Conservation (phyloP, 1,140 invertebrate genomes). For the Ptiloglossa arizonensis region DNA sequence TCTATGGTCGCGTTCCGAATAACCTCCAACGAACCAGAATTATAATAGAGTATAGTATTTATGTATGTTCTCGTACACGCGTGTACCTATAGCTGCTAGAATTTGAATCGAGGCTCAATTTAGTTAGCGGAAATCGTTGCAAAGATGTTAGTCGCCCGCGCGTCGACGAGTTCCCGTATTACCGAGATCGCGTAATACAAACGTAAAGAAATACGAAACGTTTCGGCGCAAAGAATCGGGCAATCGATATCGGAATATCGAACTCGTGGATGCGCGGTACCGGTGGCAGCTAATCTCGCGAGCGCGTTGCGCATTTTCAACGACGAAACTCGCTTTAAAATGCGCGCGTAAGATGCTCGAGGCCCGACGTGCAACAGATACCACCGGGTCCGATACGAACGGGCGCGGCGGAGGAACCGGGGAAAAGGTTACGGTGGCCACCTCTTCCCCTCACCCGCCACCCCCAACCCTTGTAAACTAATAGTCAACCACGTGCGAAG, state of each 20-base stretch:
- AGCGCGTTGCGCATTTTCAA: constrained; percentile 25
- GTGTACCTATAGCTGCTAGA: constrained; percentile 65
- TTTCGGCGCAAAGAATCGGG: background rate
- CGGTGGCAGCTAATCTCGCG: constrained; percentile 29
- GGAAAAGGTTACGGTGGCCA: background rate
- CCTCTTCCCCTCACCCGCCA: too few species aligned
- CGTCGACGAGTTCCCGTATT: constrained; percentile 15
- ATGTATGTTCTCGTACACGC: constrained; percentile 5
- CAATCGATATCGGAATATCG: too few species aligned
- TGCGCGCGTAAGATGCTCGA: background rate
- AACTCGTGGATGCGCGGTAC: constrained; percentile 15
- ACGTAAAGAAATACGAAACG: background rate
- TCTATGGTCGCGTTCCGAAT: background rate
- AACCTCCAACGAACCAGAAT: background rate
- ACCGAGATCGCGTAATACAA: background rate
- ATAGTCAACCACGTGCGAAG: constrained; percentile 56
- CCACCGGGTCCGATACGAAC: background rate
- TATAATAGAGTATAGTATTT: background rate
- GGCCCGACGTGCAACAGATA: background rate
- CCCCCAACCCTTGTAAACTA: too few species aligned
- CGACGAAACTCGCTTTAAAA: too few species aligned
- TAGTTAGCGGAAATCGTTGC: constrained; percentile 70
- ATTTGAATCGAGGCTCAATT: constrained; percentile 78
- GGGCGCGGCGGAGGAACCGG: too few species aligned
- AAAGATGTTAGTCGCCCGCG: constrained; percentile 24